phyloP scores from a whole-genome alignment of 2,797 vertebrate genomes.

The Protonibea diacanthus region DNA sequence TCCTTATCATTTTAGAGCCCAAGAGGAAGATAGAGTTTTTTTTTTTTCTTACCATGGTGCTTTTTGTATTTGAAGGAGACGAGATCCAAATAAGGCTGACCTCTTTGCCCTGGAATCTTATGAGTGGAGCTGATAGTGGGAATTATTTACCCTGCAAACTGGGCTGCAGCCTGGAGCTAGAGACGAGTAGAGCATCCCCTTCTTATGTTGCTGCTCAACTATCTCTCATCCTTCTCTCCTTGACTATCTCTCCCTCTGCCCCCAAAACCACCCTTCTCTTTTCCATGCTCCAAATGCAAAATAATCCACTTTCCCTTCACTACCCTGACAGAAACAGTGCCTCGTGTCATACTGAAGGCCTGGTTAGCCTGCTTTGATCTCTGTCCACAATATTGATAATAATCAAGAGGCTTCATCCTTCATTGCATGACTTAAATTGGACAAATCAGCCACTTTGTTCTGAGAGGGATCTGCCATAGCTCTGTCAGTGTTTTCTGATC shows the following conservation, averaged over 20 bases:
- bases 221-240: conserved; percentile 54
- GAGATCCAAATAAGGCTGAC: conserved; percentile 74
- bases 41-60: conserved; percentile 43
- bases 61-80: conserved; percentile 73
- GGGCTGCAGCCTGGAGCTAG: conserved; percentile 68
- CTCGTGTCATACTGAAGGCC: conserved; percentile 58
- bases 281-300: conserved; percentile 68
- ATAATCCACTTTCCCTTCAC: conserved; percentile 65
- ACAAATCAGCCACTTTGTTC: conserved; percentile 54
- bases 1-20: conserved; percentile 77
- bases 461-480: conserved; percentile 22
- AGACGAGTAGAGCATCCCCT: conserved; percentile 60
- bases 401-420: conserved; percentile 55
- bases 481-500: conserved; percentile 36
- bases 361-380: conserved; percentile 64
- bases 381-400: conserved; percentile 60
- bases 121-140: conserved; percentile 74
- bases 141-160: conserved; percentile 78
- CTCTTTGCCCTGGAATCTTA: conserved; percentile 70
- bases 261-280: conserved; percentile 55
- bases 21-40: conserved; percentile 49
- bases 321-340: conserved; percentile 49
- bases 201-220: conserved; percentile 64
- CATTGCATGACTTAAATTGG: conserved; percentile 45
- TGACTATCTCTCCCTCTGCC: conserved; percentile 56